These are phyloP conservation scores for Ptilorrhoa leucosticta DNA, from an alignment of 2,113 vertebrate species.

Conservation along the genomic window DNA sequence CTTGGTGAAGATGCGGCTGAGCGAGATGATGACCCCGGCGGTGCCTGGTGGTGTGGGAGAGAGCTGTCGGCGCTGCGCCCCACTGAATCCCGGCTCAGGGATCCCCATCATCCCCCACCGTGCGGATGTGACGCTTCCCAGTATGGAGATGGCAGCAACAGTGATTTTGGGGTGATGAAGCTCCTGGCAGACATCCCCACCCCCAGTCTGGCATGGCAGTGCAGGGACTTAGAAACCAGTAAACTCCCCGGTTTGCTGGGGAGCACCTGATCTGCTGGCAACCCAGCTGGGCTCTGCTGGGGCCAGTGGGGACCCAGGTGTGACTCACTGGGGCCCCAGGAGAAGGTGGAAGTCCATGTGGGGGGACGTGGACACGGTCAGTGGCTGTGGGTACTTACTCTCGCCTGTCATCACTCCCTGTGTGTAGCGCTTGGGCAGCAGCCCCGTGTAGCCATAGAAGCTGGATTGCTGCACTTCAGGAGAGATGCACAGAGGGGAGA, in stretches of 20 bases:
- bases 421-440: conserved; percentile 97
- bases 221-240: background rate
- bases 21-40: conserved; percentile 92
- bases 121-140: accelerated
- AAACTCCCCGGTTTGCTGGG: background rate
- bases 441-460: conserved; percentile 99
- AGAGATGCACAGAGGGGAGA: conserved; percentile 5
- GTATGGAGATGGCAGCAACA: background rate
- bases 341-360: accelerated
- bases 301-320: background rate
- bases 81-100: background rate
- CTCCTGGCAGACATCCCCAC: background rate
- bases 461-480: conserved; percentile 98
- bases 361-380: accelerated
- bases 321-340: background rate
- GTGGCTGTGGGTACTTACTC: conserved; percentile 79
- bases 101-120: accelerated
- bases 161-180: background rate
- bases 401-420: conserved; percentile 99
- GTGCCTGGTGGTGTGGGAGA: conserved; percentile 76
- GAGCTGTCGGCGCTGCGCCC: accelerated
- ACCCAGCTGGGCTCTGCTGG: background rate
- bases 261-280: background rate
- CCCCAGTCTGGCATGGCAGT: background rate
- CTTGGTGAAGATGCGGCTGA: conserved; percentile 97